Evolutionary conservation across 2,797 vertebrate genomes (phyloP).

Genomic region (Myripristis murdjan): DNA sequence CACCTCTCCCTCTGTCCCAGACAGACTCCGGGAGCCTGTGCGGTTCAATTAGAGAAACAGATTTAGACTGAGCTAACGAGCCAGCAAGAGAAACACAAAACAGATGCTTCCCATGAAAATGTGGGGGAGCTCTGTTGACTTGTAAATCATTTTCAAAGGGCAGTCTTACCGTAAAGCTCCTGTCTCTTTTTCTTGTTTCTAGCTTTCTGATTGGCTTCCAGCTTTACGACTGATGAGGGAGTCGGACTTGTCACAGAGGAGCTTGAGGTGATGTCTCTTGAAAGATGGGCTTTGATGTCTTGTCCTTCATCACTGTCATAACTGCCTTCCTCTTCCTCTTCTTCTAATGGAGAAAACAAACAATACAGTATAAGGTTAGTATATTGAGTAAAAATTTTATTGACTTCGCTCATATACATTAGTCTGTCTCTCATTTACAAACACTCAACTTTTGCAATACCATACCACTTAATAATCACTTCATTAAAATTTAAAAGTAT

Average conservation of each 20-base stretch:
- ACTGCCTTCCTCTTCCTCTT: slow-evolving; percentile 88
- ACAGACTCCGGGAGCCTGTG: slow-evolving; percentile 81
- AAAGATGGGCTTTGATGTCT: slow-evolving; percentile 74
- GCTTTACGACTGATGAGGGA: slow-evolving; percentile 95
- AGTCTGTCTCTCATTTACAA: background rate
- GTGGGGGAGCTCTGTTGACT: slow-evolving; percentile 46
- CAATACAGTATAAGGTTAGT: slow-evolving; percentile 11
- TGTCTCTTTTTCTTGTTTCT: slow-evolving; percentile 97
- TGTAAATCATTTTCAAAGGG: slow-evolving; percentile 59
- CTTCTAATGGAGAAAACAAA: slow-evolving; percentile 54
- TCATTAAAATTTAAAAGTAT: slow-evolving; percentile 70
- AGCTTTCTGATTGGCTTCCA: slow-evolving; percentile 97
- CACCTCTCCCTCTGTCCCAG: slow-evolving; percentile 89
- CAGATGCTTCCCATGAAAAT: slow-evolving; percentile 61
- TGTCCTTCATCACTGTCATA: slow-evolving; percentile 90
- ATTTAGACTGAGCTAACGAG: slow-evolving; percentile 60
- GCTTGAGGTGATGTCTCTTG: slow-evolving; percentile 83
- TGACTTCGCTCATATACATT: slow-evolving; percentile 27
- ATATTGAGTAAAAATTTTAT: slow-evolving; percentile 4
- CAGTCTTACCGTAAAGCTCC: slow-evolving; percentile 89
- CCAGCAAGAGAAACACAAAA: slow-evolving; percentile 58
- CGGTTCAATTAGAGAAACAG: slow-evolving; percentile 67
- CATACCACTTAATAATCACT: slow-evolving; percentile 58
- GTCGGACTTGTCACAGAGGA: slow-evolving; percentile 89
- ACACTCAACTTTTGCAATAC: slow-evolving; percentile 35